Conservation (phyloP, 2,797 vertebrate species). For the Pseudochromis fuscus region DNA sequence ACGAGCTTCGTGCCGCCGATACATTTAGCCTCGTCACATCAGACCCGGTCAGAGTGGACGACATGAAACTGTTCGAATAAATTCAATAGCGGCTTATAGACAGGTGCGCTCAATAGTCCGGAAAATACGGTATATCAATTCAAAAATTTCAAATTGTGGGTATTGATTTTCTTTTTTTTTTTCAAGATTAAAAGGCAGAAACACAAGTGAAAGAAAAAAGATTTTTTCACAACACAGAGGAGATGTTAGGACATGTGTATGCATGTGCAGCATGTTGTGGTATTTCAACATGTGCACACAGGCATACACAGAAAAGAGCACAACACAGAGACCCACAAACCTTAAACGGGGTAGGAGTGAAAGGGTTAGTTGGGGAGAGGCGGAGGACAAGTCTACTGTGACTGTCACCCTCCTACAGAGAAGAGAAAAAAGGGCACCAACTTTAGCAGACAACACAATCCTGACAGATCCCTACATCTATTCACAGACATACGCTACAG, state of each 20-base stretch:
- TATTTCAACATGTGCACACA: slow-evolving; percentile 20
- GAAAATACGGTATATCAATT: no score
- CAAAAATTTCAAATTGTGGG: no score
- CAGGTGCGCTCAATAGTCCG: no score
- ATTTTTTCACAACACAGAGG: slow-evolving; percentile 28
- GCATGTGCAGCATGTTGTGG: slow-evolving; percentile 41
- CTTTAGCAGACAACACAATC: slow-evolving; percentile 68
- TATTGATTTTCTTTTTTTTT: slow-evolving; percentile 22
- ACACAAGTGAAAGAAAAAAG: not conserved
- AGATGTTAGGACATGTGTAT: slow-evolving; percentile 58
- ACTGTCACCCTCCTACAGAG: slow-evolving; percentile 92
- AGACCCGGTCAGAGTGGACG: no score
- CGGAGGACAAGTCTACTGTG: slow-evolving; percentile 92
- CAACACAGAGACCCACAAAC: slow-evolving; percentile 89
- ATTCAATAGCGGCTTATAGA: no score
- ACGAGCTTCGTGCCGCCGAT: no score
- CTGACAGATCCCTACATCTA: slow-evolving; percentile 39
- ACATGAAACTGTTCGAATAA: no score
- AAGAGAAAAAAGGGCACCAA: slow-evolving; percentile 89
- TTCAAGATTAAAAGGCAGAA: not conserved
- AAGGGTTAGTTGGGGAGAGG: slow-evolving; percentile 98
- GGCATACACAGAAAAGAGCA: slow-evolving; percentile 49
- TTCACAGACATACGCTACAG: not conserved
- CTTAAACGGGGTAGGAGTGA: slow-evolving; percentile 98
- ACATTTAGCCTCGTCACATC: no score